Percentiles rank a stretch among this genome's conserved stretches.
These are phyloP conservation scores for Numida meleagris DNA, from an alignment of 2,113 vertebrate species.

Conservation along the genomic window DNA sequence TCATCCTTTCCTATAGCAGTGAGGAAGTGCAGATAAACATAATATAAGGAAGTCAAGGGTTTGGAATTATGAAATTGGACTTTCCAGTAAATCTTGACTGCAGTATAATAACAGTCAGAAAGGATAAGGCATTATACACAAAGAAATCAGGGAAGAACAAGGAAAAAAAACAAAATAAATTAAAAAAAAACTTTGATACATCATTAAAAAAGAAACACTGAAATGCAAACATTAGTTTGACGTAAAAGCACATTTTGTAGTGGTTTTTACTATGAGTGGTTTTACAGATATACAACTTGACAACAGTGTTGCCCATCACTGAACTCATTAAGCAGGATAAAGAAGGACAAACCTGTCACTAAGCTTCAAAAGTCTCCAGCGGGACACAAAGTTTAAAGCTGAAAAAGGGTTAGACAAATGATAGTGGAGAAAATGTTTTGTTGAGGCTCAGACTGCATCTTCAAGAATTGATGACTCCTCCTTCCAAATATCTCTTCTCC, in stretches of 20 bases:
- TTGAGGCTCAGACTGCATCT: not conserved
- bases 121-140: not conserved
- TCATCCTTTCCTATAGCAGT: not conserved
- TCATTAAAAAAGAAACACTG: not conserved
- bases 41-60: not conserved
- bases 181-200: not conserved
- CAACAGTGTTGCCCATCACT: not conserved
- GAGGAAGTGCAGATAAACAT: not conserved
- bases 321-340: not conserved
- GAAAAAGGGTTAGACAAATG: not conserved
- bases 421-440: not conserved
- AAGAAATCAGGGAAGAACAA: not conserved
- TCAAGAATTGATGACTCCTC: not conserved
- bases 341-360: not conserved
- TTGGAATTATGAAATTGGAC: not conserved
- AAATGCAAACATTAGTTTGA: not conserved
- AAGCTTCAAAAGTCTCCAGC: not conserved
- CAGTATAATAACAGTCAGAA: not conserved
- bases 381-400: not conserved
- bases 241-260: not conserved
- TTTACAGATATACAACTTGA: not conserved
- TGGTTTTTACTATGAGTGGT: not conserved
- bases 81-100: not conserved
- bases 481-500: not conserved
- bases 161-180: not conserved